A percentile compares a stretch with the other conserved stretches of the same genome.
Conservation (phyloP, 2,888 invertebrate genomes). For the Lucinisca nassula region DNA sequence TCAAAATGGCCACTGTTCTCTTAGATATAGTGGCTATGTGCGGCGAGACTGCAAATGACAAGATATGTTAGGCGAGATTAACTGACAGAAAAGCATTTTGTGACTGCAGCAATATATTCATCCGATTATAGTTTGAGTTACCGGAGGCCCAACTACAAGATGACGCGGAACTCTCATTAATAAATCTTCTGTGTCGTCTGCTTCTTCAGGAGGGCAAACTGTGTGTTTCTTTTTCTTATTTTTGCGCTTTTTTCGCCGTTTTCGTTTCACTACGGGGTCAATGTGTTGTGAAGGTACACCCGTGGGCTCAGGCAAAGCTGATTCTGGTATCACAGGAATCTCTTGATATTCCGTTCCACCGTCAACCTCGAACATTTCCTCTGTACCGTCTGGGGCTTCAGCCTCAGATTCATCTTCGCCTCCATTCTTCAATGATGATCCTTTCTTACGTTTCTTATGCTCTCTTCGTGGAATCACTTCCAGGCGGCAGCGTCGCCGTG, state of each 20-base stretch:
- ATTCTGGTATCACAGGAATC: conserved; percentile 31
- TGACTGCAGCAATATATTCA: conserved; percentile 30
- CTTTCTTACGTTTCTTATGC: conserved; percentile 59
- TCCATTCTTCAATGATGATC: not conserved
- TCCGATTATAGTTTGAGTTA: not conserved
- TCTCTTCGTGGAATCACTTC: conserved; percentile 66
- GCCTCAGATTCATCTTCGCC: conserved; percentile 9
- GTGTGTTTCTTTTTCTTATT: conserved; percentile 33
- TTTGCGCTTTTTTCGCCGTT: conserved; percentile 36
- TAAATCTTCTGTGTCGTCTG: conserved; percentile 24
- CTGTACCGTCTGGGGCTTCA: not conserved
- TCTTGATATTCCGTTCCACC: conserved; percentile 63
- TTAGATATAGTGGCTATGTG: too few species aligned
- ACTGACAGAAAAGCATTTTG: not conserved
- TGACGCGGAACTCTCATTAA: conserved; percentile 28
- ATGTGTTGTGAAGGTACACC: conserved; percentile 45
- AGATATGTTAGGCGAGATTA: too few species aligned
- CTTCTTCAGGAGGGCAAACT: conserved; percentile 1
- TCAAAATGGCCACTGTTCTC: too few species aligned
- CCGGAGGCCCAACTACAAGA: conserved; percentile 42
- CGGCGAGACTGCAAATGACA: too few species aligned
- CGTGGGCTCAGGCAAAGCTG: conserved; percentile 46
- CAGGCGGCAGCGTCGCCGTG: conserved; percentile 57
- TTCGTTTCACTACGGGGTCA: conserved; percentile 52
- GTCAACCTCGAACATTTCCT: conserved; percentile 21